Evolutionary conservation across 2,113 vertebrate species (phyloP).

Genomic region (Uria aalge): DNA sequence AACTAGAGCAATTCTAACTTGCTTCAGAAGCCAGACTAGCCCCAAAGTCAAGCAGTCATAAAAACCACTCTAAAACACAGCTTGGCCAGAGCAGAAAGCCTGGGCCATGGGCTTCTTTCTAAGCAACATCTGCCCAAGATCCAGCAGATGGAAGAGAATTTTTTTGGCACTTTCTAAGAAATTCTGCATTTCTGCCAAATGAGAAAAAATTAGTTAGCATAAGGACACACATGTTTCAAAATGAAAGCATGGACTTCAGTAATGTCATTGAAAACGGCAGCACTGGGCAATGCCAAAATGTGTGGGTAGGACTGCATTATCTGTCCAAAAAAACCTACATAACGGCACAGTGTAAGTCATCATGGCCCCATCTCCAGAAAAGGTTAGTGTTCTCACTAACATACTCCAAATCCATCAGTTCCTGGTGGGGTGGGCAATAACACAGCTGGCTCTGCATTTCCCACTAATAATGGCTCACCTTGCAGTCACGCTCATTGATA

Average conservation of each 20-base stretch:
- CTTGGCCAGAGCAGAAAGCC: neutral
- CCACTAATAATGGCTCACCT: neutral
- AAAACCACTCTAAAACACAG: neutral
- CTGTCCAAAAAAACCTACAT: neutral
- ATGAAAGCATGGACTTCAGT: neutral
- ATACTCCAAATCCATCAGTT: too few species aligned
- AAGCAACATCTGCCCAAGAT: neutral
- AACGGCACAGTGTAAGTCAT: neutral
- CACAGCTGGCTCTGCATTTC: neutral
- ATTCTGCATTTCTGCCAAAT: neutral
- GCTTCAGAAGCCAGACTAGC: neutral
- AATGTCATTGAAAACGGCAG: neutral
- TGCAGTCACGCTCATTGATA: accelerated
- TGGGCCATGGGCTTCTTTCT: neutral
- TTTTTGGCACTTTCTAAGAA: neutral
- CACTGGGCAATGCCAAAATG: neutral
- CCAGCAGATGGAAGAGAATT: neutral
- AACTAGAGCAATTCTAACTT: neutral
- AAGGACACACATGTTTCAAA: neutral
- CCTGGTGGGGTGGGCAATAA: neutral
- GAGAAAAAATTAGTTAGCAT: neutral
- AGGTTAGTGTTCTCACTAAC: accelerated
- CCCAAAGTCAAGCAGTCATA: neutral
- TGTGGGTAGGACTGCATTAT: accelerated
- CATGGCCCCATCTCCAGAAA: accelerated